Base-by-base conservation (phyloP, 1,140 invertebrate species). In the Bombus waltoni region DNA sequence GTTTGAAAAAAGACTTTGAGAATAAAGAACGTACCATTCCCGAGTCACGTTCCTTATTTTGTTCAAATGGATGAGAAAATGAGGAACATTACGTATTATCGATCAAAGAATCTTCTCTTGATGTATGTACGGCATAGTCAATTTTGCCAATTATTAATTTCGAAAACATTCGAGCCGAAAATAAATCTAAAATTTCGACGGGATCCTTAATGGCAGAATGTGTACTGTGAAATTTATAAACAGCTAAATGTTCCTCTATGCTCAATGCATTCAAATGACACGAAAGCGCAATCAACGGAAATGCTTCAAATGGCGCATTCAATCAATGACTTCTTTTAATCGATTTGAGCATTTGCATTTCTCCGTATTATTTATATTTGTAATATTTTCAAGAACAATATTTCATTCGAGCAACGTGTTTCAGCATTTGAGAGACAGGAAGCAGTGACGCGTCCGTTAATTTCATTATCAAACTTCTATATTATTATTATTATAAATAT, bases 291-390 rank as follows among this genome's bases (percentile, higher is more conserved):
- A 83, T 70, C 72, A 79, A 84, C 44, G 18, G 83, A 72, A 72
- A 72, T 25, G 38, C 22, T 35, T 59, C 83, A 62, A 44, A 79
- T 68, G 6, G 74, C n/a, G 44, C 74, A 44, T 78, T 77, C 71
- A 59, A n/a, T 79, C 62, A 71, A 74, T 42, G 42, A 76, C 38
- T 79, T 84, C 59, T 73, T 84, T 78, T 84, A 71, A 70, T 72
- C 62, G 44, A 42, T 68, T 28, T 18, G 13, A 35, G 11, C 35
- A 53, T 74, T 70, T 68, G n/a, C 47, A 22, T n/a, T n/a, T 59
- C 38, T 1, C 22, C 2, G 25, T 59, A 25, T 25, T 53, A 57
- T 78, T 44, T 65, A 83, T 70, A 83, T 73, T 87, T 70, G 47
- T 62, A 25, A 32, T 8, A 59, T 38, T 74, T 75, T 40, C 22